A percentile compares a stretch with the other conserved stretches of the same genome.
These are phyloP conservation scores for Gasteruption jaculator DNA, from an alignment of 2,888 invertebrate species.

Conservation along the genomic window DNA sequence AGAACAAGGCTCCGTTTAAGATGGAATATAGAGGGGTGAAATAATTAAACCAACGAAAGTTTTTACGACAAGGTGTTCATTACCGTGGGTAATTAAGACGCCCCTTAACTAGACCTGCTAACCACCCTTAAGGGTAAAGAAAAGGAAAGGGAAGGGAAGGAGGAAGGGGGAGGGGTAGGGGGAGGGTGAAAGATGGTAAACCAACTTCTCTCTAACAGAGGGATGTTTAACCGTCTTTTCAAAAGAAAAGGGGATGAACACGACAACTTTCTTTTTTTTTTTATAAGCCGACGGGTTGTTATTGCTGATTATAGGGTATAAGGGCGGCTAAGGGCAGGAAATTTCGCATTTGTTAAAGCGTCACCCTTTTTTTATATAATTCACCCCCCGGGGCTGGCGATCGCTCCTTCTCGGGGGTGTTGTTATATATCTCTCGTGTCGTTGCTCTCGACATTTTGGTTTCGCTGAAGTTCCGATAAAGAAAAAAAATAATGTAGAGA, in stretches of 20 bases:
- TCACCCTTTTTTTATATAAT: too few relatives aligned
- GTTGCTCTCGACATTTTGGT: too few relatives aligned
- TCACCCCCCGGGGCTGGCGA: too few relatives aligned
- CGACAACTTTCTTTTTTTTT: slow-evolving; percentile 29
- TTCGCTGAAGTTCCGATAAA: too few relatives aligned
- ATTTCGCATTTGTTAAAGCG: too few relatives aligned
- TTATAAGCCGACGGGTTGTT: slow-evolving; percentile 44
- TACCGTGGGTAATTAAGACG: slow-evolving; percentile 53
- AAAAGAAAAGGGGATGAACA: slow-evolving; percentile 2
- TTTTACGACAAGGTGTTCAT: slow-evolving; percentile 53
- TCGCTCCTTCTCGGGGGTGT: too few relatives aligned
- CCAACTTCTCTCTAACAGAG: slow-evolving; percentile 39
- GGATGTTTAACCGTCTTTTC: slow-evolving; percentile 6
- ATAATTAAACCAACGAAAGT: slow-evolving; percentile 51
- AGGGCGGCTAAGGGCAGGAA: too few relatives aligned
- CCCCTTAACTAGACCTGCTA: slow-evolving; percentile 51
- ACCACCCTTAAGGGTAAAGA: slow-evolving; percentile 48
- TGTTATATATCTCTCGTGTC: too few relatives aligned
- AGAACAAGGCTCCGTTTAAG: slow-evolving; percentile 15
- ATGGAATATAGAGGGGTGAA: slow-evolving; percentile 34
- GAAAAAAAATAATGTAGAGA: too few relatives aligned
- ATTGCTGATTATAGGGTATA: slow-evolving; percentile 48
- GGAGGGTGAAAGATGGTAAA: too few relatives aligned
- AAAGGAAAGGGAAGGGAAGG: too few relatives aligned
- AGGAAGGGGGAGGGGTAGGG: too few relatives aligned